Conservation (phyloP, 2,797 vertebrate species). For the Tympanoctomys barrerae region DNA sequence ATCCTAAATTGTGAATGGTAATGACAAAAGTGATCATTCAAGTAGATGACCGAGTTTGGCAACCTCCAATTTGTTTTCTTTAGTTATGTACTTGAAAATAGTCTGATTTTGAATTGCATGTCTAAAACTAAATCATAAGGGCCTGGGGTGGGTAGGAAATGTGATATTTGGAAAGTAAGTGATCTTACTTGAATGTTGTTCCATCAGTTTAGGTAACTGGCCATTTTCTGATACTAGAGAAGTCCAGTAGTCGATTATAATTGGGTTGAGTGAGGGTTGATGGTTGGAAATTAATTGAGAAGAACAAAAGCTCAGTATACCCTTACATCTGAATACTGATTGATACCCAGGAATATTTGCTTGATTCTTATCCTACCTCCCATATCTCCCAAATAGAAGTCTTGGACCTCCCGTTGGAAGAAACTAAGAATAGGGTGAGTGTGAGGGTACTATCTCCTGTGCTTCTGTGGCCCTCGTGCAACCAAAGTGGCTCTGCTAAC, state of each 20-base stretch:
- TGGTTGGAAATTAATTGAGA: neutral
- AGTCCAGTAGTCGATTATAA: neutral
- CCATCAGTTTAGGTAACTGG: neutral
- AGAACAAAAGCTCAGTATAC: slow-evolving; percentile 27
- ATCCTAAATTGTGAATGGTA: neutral
- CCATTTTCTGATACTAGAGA: neutral
- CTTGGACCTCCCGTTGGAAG: neutral
- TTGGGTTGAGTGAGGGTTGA: neutral
- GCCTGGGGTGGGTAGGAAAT: neutral
- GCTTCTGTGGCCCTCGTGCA: neutral
- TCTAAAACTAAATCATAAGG: slow-evolving; percentile 36
- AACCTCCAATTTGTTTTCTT: neutral
- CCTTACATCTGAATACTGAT: neutral
- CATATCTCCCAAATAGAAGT: neutral
- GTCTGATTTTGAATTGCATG: neutral
- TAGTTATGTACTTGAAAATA: neutral
- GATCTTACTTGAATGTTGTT: neutral
- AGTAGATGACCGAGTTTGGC: neutral
- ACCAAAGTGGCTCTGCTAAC: neutral
- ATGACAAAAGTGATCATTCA: neutral
- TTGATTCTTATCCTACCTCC: neutral
- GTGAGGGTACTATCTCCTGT: neutral
- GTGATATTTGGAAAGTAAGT: neutral
- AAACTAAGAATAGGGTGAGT: neutral
- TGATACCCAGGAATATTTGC: slow-evolving; percentile 6